phyloP scores from a whole-genome alignment of 2,888 invertebrate genomes.

The Brachylomia viminalis region DNA sequence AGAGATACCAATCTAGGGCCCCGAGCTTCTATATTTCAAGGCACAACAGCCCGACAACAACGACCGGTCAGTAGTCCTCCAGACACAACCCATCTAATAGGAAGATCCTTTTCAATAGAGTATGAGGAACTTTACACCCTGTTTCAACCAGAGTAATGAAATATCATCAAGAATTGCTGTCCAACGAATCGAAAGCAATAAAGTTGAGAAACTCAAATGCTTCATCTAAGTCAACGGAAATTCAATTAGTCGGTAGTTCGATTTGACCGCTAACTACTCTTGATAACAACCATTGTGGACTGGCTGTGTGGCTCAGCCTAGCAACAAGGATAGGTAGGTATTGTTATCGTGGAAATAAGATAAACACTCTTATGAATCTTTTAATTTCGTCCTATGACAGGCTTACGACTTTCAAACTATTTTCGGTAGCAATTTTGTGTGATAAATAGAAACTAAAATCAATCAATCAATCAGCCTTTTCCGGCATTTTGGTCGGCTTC shows the following conservation, averaged over 20 bases:
- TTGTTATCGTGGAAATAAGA: neutral
- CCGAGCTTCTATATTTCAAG: conserved; percentile 27
- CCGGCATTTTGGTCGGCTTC: too few species aligned
- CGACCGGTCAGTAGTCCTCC: neutral
- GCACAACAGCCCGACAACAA: neutral
- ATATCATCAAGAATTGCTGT: neutral
- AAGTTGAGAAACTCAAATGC: conserved; percentile 5
- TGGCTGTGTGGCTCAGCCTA: neutral
- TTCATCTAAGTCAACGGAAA: conserved; percentile 22
- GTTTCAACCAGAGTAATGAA: neutral
- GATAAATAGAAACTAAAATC: too few species aligned
- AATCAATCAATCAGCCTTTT: too few species aligned
- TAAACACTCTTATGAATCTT: neutral
- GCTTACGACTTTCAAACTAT: neutral
- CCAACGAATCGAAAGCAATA: neutral
- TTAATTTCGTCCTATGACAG: neutral
- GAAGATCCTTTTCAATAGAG: neutral
- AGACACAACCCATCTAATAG: neutral
- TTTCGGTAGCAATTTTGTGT: neutral
- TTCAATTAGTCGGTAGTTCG: conserved; percentile 19
- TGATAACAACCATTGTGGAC: neutral
- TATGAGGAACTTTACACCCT: neutral
- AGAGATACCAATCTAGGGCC: neutral
- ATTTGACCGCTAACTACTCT: conserved; percentile 11
- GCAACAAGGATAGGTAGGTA: neutral